phyloP scores from a whole-genome alignment of 2,888 invertebrate species.

The Melanchra persicariae region DNA sequence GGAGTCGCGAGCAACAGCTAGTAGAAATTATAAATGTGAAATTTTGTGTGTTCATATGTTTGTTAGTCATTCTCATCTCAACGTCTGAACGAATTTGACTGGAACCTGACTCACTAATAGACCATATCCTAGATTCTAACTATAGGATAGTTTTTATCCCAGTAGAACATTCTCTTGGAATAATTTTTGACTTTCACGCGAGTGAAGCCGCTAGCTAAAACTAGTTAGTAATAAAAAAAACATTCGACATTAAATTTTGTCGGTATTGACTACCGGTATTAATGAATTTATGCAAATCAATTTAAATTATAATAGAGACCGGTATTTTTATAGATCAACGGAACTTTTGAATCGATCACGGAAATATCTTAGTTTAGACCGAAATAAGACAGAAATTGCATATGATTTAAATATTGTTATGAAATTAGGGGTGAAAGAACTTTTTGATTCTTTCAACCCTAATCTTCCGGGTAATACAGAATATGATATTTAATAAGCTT shows the following conservation, averaged over 20 bases:
- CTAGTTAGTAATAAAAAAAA: neutral
- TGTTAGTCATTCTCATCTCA: neutral
- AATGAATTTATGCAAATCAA: constrained; percentile 50
- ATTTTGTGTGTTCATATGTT: neutral
- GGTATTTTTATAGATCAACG: constrained; percentile 31
- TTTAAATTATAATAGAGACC: constrained; percentile 5
- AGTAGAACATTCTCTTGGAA: neutral
- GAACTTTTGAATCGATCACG: constrained; percentile 33
- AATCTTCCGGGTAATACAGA: rapidly evolving
- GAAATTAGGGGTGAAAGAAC: neutral
- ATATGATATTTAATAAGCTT: too few species aligned
- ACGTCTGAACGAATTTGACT: neutral
- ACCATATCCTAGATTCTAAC: neutral
- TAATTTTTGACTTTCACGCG: too few species aligned
- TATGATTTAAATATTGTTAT: neutral
- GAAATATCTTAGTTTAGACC: constrained; percentile 2
- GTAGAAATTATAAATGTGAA: neutral
- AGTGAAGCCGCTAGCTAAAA: neutral
- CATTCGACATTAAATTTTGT: constrained; percentile 16
- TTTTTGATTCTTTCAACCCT: neutral
- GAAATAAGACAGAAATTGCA: neutral
- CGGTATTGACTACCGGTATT: constrained; percentile 46
- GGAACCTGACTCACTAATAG: neutral
- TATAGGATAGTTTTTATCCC: neutral
- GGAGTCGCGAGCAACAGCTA: too few species aligned